These are phyloP conservation scores for Cettia cetti DNA, from an alignment of 2,113 vertebrate species.

Conservation along the genomic window DNA sequence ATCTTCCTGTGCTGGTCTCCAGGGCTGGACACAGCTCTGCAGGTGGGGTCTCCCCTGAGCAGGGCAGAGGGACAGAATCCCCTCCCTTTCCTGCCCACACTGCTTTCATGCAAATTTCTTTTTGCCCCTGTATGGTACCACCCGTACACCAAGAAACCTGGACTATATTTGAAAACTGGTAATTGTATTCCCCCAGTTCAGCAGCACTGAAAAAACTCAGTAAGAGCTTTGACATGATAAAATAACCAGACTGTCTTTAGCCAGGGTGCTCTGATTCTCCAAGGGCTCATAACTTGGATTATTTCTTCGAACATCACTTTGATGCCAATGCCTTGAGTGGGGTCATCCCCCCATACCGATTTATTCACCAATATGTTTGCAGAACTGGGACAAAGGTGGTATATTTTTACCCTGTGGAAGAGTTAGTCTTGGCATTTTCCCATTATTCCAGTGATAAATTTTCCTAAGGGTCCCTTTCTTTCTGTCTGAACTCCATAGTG, in stretches of 20 bases:
- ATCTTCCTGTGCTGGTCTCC: neutral
- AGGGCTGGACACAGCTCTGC: neutral
- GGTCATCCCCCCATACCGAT: neutral
- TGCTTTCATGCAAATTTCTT: neutral
- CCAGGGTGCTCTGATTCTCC: neutral
- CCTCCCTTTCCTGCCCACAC: rapidly evolving
- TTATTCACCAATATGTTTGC: neutral
- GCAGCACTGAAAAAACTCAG: neutral
- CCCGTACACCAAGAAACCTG: neutral
- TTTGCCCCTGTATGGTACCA: neutral
- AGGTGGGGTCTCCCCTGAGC: neutral
- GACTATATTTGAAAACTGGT: neutral
- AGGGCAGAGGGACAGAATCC: neutral
- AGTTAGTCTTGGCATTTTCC: neutral
- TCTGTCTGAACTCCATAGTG: neutral
- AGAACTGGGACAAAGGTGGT: neutral
- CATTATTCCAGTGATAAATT: neutral
- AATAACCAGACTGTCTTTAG: neutral
- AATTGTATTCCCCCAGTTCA: neutral
- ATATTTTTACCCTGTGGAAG: neutral
- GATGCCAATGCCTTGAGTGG: neutral
- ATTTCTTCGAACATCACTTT: neutral
- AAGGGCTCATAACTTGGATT: neutral
- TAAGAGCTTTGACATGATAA: neutral
- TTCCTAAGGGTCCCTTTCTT: neutral